These are phyloP conservation scores for Actias luna DNA, from an alignment of 2,888 invertebrate species.

Conservation along the genomic window DNA sequence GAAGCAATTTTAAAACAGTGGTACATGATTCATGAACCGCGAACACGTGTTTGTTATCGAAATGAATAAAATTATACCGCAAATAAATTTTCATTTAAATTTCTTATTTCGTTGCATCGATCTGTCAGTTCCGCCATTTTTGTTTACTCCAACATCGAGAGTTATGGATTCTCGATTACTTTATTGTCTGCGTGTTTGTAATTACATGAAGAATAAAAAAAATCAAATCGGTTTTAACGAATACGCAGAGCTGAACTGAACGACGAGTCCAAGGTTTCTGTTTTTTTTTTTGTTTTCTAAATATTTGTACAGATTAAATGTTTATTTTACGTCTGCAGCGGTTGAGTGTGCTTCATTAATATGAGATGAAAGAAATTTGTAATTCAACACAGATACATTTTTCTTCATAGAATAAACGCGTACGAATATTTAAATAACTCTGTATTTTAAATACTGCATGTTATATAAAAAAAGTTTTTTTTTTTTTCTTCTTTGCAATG, in stretches of 20 bases:
- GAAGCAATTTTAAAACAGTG: neutral
- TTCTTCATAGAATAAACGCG: neutral
- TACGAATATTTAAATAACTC: neutral
- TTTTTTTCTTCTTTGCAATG: too few relatives aligned
- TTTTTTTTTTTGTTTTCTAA: slow-evolving; percentile 1
- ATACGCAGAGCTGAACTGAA: neutral
- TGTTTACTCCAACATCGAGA: neutral
- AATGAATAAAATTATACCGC: slow-evolving; percentile 10
- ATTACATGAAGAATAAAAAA: slow-evolving; percentile 7
- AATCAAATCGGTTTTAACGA: slow-evolving; percentile 7
- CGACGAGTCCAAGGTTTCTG: slow-evolving; percentile 2
- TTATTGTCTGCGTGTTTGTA: slow-evolving; percentile 9
- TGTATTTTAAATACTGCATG: neutral
- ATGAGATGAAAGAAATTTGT: neutral
- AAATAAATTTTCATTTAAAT: slow-evolving; percentile 7
- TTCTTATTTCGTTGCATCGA: slow-evolving; percentile 11
- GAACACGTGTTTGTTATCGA: slow-evolving; percentile 10
- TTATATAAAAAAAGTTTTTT: neutral
- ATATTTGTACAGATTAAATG: slow-evolving; percentile 11
- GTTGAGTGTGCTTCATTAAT: slow-evolving; percentile 10
- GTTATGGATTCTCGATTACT: slow-evolving; percentile 9
- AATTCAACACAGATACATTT: neutral
- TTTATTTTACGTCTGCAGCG: slow-evolving; percentile 10
- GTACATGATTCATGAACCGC: slow-evolving; percentile 2
- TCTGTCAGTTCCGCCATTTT: slow-evolving; percentile 8